Conservation (phyloP, 2,797 vertebrate species). For the Diglossa cyanea region DNA sequence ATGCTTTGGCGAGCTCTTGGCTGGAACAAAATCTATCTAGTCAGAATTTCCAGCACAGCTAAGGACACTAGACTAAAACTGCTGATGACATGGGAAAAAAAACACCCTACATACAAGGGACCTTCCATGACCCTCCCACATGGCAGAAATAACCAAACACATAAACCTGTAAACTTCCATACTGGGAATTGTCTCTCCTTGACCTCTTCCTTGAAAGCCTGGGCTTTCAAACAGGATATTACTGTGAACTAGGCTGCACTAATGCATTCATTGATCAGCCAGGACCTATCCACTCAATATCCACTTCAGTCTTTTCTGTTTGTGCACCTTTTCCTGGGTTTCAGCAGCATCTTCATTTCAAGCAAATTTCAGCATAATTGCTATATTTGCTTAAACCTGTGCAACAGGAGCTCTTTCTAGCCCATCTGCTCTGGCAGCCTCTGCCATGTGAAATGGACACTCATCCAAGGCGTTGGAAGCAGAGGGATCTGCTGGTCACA, state of each 20-base stretch:
- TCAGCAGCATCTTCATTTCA: conserved; percentile 62
- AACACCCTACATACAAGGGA: not conserved
- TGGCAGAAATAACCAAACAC: not conserved
- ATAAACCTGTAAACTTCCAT: not conserved
- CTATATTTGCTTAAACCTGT: conserved; percentile 63
- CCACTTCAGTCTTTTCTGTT: conserved; percentile 51
- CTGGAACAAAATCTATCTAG: not conserved
- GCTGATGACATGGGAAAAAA: conserved; percentile 3
- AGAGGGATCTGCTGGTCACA: not conserved
- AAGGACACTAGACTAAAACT: not conserved
- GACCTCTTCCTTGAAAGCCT: not conserved
- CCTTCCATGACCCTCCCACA: not conserved
- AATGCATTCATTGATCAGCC: conserved; percentile 10
- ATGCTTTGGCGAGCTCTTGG: not conserved
- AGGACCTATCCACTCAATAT: conserved; percentile 13
- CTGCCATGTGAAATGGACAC: not conserved
- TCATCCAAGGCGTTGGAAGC: not conserved
- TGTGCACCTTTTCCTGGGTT: conserved; percentile 42
- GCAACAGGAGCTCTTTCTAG: not conserved
- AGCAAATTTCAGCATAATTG: conserved; percentile 61
- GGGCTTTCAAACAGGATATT: not conserved
- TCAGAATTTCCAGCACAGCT: conserved; percentile 52
- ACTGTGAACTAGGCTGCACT: not conserved
- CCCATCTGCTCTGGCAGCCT: conserved; percentile 26
- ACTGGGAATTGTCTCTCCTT: not conserved